phyloP scores from a whole-genome alignment of 2,797 vertebrate species.

The Holocentrus rufus region DNA sequence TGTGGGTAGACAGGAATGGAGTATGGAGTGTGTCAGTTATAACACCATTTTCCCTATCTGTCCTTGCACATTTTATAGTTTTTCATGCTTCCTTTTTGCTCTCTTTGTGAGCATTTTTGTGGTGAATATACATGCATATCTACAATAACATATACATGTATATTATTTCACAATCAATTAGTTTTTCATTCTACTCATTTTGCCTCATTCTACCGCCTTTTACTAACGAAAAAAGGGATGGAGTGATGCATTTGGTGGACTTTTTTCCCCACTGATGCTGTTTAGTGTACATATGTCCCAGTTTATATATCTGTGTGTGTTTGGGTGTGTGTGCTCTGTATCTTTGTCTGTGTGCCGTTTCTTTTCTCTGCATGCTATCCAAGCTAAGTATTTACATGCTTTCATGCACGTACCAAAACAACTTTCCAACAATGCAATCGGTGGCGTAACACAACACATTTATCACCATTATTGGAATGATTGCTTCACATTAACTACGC shows the following conservation, averaged over 20 bases:
- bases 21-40: neutral
- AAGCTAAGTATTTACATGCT: neutral
- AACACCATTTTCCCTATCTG: neutral
- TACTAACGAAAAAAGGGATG: no score
- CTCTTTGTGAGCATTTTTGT: neutral
- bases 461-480: no score
- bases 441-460: no score
- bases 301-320: neutral
- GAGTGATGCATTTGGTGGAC: no score
- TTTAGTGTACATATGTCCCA: neutral
- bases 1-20: no score
- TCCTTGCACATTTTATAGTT: neutral
- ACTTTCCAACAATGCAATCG: no score
- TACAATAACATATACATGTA: no score
- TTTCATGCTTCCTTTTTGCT: neutral
- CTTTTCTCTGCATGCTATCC: no score
- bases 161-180: neutral
- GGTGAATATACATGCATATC: neutral
- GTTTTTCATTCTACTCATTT: neutral
- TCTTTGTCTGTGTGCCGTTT: no score
- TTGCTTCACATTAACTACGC: no score
- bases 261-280: neutral
- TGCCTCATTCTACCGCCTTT: neutral
- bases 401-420: neutral
- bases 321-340: no score